phyloP scores from a whole-genome alignment of 2,888 invertebrate genomes.

The Drosophila kuntzei region DNA sequence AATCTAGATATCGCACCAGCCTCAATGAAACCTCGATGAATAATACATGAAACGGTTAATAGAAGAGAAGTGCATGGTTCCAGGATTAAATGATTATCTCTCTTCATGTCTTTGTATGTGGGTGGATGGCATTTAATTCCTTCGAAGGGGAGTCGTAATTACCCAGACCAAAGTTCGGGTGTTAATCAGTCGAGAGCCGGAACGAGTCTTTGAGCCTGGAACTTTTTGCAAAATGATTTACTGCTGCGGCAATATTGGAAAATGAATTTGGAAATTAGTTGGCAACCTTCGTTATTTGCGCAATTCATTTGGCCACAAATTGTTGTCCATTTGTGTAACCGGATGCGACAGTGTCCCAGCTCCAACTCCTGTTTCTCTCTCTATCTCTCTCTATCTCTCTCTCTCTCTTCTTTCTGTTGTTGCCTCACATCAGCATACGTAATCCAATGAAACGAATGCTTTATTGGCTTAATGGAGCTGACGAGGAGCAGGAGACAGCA shows the following conservation, averaged over 20 bases:
- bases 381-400: neutral
- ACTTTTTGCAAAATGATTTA: slow-evolving; percentile 58
- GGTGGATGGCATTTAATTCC: slow-evolving; percentile 48
- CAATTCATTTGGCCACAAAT: slow-evolving; percentile 75
- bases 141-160: slow-evolving; percentile 51
- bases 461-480: slow-evolving; percentile 80
- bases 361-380: slow-evolving; percentile 5
- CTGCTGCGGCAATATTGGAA: slow-evolving; percentile 33
- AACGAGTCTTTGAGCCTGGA: slow-evolving; percentile 15
- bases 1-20: slow-evolving; percentile 59
- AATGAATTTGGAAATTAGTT: slow-evolving; percentile 50
- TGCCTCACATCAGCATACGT: slow-evolving; percentile 71
- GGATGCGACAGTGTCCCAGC: slow-evolving; percentile 51
- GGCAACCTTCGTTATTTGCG: slow-evolving; percentile 61
- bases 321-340: slow-evolving; percentile 67
- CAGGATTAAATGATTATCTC: slow-evolving; percentile 75
- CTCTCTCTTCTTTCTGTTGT: neutral
- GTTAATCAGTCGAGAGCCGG: slow-evolving; percentile 47
- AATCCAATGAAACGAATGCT: slow-evolving; percentile 82
- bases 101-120: slow-evolving; percentile 6
- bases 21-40: slow-evolving; percentile 54
- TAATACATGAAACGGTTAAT: slow-evolving; percentile 72
- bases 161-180: slow-evolving; percentile 45
- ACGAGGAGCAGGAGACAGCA: slow-evolving; percentile 45
- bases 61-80: slow-evolving; percentile 44